Evolutionary conservation across 2,888 invertebrate genomes (phyloP).

Genomic region (Tipula vernalis): DNA sequence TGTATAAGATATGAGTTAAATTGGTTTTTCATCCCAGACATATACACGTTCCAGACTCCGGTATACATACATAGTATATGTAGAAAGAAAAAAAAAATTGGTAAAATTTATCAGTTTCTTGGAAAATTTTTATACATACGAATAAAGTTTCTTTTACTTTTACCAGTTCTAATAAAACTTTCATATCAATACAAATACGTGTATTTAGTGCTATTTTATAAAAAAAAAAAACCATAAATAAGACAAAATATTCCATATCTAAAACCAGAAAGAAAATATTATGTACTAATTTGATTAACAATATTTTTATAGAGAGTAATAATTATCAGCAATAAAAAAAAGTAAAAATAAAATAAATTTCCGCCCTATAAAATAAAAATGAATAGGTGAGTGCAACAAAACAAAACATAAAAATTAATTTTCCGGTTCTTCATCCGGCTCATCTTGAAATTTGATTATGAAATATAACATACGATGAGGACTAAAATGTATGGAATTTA

Average conservation of each 20-base stretch:
- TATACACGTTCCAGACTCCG: neutral
- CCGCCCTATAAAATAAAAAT: constrained; percentile 5
- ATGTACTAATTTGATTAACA: neutral
- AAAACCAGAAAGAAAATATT: neutral
- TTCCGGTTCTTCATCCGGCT: neutral
- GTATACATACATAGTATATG: neutral
- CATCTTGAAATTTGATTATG: neutral
- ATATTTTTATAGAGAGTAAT: neutral
- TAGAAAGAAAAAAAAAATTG: neutral
- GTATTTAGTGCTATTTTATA: constrained; percentile 6
- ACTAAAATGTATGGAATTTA: neutral
- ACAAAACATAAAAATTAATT: neutral
- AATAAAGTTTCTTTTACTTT: neutral
- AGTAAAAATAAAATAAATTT: neutral
- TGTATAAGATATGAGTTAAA: neutral
- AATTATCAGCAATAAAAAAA: constrained; percentile 8
- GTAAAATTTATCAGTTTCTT: neutral
- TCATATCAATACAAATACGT: constrained; percentile 7
- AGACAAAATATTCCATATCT: neutral
- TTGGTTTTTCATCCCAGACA: neutral
- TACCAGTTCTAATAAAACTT: neutral
- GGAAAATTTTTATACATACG: neutral
- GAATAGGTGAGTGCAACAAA: neutral
- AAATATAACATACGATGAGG: neutral
- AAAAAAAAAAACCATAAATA: neutral